phyloP scores from a whole-genome alignment of 2,888 invertebrate species.

The Drosophila anceps region DNA sequence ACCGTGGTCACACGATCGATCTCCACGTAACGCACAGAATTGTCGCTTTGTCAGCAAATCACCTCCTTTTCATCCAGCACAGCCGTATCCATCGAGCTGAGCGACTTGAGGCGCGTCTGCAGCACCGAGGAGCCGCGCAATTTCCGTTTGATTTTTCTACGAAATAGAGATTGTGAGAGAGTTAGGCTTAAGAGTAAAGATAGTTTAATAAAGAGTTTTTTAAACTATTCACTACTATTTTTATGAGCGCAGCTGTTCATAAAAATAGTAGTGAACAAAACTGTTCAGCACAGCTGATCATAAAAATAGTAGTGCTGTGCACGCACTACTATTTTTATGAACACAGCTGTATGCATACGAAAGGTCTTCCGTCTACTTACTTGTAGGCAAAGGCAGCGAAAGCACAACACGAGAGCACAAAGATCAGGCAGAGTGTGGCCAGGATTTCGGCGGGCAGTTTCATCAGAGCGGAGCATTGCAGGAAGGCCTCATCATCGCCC shows the following conservation, averaged over 20 bases:
- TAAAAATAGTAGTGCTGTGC: no score
- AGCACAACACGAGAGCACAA: constrained; percentile 85
- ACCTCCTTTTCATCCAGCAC: constrained; percentile 94
- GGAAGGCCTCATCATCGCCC: constrained; percentile 92
- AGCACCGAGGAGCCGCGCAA: constrained; percentile 91
- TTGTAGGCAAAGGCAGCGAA: constrained; percentile 86
- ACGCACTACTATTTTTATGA: no score
- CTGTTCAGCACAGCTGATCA: no score
- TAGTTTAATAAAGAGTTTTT: no score
- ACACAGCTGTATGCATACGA: background rate
- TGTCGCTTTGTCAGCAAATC: constrained; percentile 98
- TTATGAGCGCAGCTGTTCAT: no score
- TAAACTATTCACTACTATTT: no score
- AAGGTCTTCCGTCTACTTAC: constrained; percentile 82
- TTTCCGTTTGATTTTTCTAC: constrained; percentile 87
- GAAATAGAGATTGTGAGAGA: background rate
- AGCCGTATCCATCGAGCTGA: constrained; percentile 91
- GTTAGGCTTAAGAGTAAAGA: background rate
- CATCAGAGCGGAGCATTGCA: constrained; percentile 92
- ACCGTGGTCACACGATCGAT: constrained; percentile 96
- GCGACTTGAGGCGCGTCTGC: constrained; percentile 92
- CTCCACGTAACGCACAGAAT: constrained; percentile 96
- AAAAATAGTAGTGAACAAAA: no score
- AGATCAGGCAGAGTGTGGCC: constrained; percentile 86
- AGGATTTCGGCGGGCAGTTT: constrained; percentile 92